A percentile compares a stretch with the other conserved stretches of the same genome.
These are phyloP conservation scores for Urocynchramus pylzowi DNA, from an alignment of 2,113 vertebrate genomes.

Conservation along the genomic window DNA sequence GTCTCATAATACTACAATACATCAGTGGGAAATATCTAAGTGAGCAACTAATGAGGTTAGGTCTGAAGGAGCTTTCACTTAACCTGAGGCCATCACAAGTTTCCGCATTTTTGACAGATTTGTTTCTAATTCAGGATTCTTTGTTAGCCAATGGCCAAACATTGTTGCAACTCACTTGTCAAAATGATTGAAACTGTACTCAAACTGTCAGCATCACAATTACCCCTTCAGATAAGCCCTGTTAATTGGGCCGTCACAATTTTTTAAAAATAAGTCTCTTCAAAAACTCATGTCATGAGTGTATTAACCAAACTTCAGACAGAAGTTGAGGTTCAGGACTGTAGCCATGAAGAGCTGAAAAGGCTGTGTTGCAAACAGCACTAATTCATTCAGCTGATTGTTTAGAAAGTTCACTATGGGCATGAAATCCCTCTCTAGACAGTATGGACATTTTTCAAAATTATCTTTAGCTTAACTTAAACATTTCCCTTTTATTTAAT, in stretches of 20 bases:
- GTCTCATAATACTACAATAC: neutral
- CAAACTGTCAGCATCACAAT: neutral
- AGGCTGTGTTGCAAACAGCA: neutral
- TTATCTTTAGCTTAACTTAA: constrained; percentile 32
- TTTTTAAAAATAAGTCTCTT: neutral
- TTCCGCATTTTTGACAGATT: neutral
- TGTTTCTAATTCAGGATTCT: neutral
- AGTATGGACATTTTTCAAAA: neutral
- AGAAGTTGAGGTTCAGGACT: neutral
- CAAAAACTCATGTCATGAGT: neutral
- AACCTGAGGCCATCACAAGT: neutral
- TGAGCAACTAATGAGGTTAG: neutral
- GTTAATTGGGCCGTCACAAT: fast-evolving
- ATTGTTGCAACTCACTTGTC: neutral
- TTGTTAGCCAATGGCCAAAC: neutral
- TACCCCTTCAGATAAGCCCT: neutral
- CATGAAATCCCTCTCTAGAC: constrained; percentile 6
- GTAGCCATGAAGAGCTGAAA: neutral
- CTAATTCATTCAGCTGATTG: neutral
- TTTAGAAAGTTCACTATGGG: neutral
- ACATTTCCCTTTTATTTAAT: constrained; percentile 4
- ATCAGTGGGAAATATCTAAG: neutral
- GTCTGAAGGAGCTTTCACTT: neutral
- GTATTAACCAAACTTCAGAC: neutral
- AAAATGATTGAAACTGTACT: neutral